Conservation (phyloP, 2,888 invertebrate species). For the Hypercompe scribonia region DNA sequence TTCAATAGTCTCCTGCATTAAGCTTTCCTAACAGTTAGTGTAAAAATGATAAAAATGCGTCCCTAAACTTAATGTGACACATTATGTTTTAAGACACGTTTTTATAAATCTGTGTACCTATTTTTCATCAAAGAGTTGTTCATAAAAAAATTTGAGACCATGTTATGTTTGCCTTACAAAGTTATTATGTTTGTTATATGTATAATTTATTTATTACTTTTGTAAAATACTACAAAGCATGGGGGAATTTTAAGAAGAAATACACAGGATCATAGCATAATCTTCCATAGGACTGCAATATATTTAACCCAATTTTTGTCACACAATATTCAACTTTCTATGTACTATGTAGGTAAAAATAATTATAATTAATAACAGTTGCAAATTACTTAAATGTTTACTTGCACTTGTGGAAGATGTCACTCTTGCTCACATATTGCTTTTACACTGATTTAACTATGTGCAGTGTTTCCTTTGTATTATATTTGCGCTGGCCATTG, state of each 20-base stretch:
- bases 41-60: not conserved
- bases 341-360: not conserved
- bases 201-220: conserved; percentile 32
- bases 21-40: not conserved
- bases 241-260: conserved; percentile 3
- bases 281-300: not conserved
- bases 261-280: not conserved
- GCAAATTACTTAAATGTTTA: conserved; percentile 50
- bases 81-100: not conserved
- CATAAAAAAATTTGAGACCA: not conserved
- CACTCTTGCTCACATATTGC: conserved; percentile 19
- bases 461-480: conserved; percentile 16
- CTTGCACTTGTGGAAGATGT: conserved; percentile 38
- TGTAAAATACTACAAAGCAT: conserved; percentile 17
- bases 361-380: conserved; percentile 41
- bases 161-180: conserved; percentile 5
- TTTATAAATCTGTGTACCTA: conserved; percentile 8
- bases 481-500: not conserved
- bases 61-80: not conserved
- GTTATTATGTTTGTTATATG: conserved; percentile 32
- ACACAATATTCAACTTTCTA: not conserved
- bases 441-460: conserved; percentile 18
- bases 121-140: not conserved
- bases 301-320: not conserved
- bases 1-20: not conserved